phyloP scores from a whole-genome alignment of 2,113 vertebrate species.

The Xenopus laevis region DNA sequence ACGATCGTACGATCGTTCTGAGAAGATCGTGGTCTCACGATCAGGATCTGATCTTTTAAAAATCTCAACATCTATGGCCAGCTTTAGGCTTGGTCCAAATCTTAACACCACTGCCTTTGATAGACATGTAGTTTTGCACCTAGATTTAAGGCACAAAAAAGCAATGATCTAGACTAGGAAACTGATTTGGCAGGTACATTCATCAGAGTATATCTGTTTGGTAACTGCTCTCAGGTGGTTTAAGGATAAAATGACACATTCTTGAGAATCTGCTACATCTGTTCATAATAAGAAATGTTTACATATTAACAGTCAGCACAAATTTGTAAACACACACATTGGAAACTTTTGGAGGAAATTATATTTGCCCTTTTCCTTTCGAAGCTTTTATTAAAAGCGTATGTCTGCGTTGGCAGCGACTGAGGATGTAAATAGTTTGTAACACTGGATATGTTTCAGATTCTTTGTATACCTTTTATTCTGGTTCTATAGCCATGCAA shows the following conservation, averaged over 20 bases:
- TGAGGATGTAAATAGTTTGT: slow-evolving; percentile 51
- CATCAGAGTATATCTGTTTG: neutral
- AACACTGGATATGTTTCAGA: slow-evolving; percentile 57
- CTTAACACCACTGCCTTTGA: no score
- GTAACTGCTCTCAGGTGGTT: slow-evolving; percentile 10
- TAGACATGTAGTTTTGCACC: no score
- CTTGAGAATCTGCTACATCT: slow-evolving; percentile 47
- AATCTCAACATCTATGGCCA: no score
- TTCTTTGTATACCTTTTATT: slow-evolving; percentile 57
- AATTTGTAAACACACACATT: slow-evolving; percentile 71
- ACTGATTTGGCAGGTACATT: no score
- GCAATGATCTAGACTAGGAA: no score
- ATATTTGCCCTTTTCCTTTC: slow-evolving; percentile 52
- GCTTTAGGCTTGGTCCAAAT: no score
- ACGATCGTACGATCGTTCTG: no score
- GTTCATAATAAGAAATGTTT: slow-evolving; percentile 61
- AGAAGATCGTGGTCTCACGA: no score
- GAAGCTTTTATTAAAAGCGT: slow-evolving; percentile 65
- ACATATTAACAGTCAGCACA: slow-evolving; percentile 66
- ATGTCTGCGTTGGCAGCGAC: slow-evolving; percentile 51
- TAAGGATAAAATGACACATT: slow-evolving; percentile 40
- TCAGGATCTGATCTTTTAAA: no score
- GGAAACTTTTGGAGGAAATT: slow-evolving; percentile 57
- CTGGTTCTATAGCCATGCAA: slow-evolving; percentile 52
- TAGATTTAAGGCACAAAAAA: no score